Base-by-base conservation (phyloP, 2,113 vertebrate species). In the Otis tarda region DNA sequence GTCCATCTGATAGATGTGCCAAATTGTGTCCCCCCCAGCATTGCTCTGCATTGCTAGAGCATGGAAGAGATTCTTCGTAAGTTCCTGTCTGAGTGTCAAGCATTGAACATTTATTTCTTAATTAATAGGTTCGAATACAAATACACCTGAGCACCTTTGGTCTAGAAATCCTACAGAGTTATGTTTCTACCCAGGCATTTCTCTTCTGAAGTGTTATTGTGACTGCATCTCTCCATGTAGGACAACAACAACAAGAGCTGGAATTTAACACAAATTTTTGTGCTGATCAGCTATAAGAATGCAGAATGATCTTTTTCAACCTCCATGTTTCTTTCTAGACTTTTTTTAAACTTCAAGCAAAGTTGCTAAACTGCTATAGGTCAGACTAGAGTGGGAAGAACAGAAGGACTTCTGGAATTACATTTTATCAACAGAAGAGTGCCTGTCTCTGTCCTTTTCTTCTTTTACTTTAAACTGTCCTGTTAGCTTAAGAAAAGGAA, bases 381-480 rank as follows among this genome's bases (percentile, higher is more conserved):
- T 87, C 80, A 88, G 50, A 53, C 55, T 89, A 47, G 73, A 79
- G 68, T 56, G 90, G 13, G 83, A 92, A 94, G 60, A 74, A 71
- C 25, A 88, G 85, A 90, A 78, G 55, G 56, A 69, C 65, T 93
- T 92, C 67, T 74, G 21, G 93, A 93, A 95, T 68, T 31, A 30
- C 69, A 60, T 80, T 90, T 45, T 79, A 57, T 83, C 84, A 95
- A 87, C 85, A 69, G 74, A 35, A 91, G 61, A 93, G 61, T 68
- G 22, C 33, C 35, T 73, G 22, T 77, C 73, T 95, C 69, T 56
- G 50, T 91, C 57, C 20, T 80, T 94, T 79, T 92, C 39, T 93
- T 93, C 41, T 93, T 97, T 87, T 95, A 43, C 55, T 95, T 90
- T 83, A 88, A 80, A 76, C 45, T 78, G 33, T 87, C 59, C 49